Conservation (phyloP, 2,113 vertebrate species). For the Cynocephalus volans region DNA sequence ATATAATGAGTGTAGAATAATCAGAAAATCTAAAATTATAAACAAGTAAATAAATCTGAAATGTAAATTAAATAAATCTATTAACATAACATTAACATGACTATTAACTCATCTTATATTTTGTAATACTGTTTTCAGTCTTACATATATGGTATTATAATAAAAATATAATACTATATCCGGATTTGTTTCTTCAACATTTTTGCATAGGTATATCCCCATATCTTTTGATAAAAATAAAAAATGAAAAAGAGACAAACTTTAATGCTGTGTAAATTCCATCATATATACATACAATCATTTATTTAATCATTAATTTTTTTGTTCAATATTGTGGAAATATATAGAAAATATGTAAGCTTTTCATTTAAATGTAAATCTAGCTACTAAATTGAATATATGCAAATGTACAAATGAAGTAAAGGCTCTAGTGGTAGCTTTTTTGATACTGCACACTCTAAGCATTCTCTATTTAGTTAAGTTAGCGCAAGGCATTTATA, state of each 20-base stretch:
- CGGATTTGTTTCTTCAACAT: neutral
- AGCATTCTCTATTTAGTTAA: neutral
- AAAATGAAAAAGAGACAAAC: neutral
- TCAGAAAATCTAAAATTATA: neutral
- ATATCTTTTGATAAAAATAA: neutral
- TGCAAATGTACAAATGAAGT: neutral
- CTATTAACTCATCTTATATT: neutral
- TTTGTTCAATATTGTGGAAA: neutral
- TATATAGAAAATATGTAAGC: neutral
- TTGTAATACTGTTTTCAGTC: neutral
- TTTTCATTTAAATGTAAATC: constrained; percentile 38
- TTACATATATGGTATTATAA: neutral
- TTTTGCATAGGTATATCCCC: neutral
- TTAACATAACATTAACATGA: neutral
- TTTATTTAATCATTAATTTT: neutral
- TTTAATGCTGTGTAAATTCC: neutral
- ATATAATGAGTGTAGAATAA: neutral
- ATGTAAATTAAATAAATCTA: neutral
- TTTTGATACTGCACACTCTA: neutral
- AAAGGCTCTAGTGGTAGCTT: neutral
- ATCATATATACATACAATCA: neutral
- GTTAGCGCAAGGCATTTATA: neutral
- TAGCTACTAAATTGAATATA: neutral
- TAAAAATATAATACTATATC: neutral
- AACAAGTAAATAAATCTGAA: neutral